Evolutionary conservation across 2,888 invertebrate genomes (phyloP), one percentile per base, ranked within the genome.

Genomic region (Eupithecia pulchellata): DNA sequence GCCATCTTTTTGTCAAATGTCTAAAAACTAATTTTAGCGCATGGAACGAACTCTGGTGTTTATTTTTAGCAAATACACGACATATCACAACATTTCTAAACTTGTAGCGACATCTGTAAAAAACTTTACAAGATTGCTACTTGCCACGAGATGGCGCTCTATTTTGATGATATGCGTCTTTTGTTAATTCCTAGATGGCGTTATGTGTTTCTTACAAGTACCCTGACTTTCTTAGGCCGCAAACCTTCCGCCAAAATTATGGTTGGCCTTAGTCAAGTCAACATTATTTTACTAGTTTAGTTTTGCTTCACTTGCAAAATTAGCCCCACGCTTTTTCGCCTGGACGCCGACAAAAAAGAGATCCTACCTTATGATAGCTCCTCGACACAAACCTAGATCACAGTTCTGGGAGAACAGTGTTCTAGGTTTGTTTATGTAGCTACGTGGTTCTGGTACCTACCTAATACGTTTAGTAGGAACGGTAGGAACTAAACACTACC

Each of bases 1-100:
- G 93, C 94, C 94, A 94, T 94, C 93, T 94, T 94, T 93, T 93
- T 93, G 93, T 93, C 94, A 94, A 93, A 94, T 92, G 91, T 92
- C 92, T 93, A 90, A 92, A 90, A 91, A 92, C 94, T 93, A 94
- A 93, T 90, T 92, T 92, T 94, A 94, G 91, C 91, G 93, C 90
- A 90, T 87, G 84, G 87, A 89, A 94, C 93, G 94, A 93, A 94
- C 94, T 94, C 94, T 94, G 90, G 93, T 89, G 93, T 92, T 65
- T 94, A 94, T 94, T 93, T 93, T 93, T 94, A 94, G 93, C 91
- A 88, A 93, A 86, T 90, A 66, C 82, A 80, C 80, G n/a, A 76
- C 79, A 84, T n/a, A 85, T 84, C 25, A 79, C 80, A 83, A 84
- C 78, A 75, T 74, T 76, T 61, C 64, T 71, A 74, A 69, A 72